Base-by-base conservation (phyloP, 2,113 vertebrate genomes). In the Vombatus ursinus region DNA sequence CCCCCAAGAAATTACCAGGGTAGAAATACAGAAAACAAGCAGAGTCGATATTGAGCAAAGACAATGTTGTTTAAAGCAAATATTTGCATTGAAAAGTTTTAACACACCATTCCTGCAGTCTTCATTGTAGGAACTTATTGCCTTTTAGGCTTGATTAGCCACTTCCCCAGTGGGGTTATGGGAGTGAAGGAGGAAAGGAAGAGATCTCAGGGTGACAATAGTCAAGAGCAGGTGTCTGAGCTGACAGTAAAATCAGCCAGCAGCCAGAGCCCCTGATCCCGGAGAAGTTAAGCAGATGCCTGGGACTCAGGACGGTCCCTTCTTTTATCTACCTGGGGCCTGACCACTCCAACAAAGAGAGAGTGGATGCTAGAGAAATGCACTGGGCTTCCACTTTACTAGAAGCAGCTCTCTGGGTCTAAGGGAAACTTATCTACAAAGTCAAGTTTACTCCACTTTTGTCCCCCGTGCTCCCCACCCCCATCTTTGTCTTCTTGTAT, bases 391-490 rank as follows among this genome's bases (percentile, higher is more conserved):
- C 68, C 3, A 22, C 68, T n/a, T 44, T 77, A 68, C 37, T 8
- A 44, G 68, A 22, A 44, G 90, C 54, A 25, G 92, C 9, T 94
- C 51, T 96, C 8, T 53, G 94, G 90, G 90, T 95, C 47, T 48
- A 93, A 96, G 94, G 68, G 93, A 96, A 95, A 96, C 16, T 96
- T 97, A 97, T 94, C 52, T 97, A 97, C 96, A 98, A 47, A 94
- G n/a, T 54, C 94, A 91, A 92, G 16, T 52, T 95, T 0, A 11
- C 95, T 98, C 52, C 61, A 89, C 0, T 51, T 49, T 77, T 97
- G 94, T 96, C 96, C 95, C 94, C 68, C 22, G 19, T 44, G 37
- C 19, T 22, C 47, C 47, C 94, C 48, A 61, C 94, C 53, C 89
- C 53, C 90, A 50, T 48, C 49, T 90, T 25, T 90, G 2, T 49